Conservation (phyloP, 1,140 invertebrate genomes). For the Apis cerana region DNA sequence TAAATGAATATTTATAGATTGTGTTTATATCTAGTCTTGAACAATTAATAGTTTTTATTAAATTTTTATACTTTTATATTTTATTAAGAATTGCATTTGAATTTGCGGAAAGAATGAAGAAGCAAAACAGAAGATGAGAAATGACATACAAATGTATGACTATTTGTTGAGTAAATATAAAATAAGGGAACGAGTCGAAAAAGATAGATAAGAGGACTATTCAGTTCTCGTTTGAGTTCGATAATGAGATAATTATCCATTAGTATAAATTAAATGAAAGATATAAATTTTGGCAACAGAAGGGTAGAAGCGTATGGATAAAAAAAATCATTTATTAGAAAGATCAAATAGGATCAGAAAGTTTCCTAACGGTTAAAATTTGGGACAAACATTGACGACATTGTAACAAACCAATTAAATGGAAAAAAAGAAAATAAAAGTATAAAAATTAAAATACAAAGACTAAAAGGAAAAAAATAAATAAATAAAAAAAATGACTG, state of each 20-base stretch:
- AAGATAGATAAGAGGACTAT: constrained; percentile 40
- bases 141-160: not conserved
- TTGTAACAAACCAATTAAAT: not conserved
- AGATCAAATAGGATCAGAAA: not conserved
- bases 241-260: constrained; percentile 17
- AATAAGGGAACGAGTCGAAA: not conserved
- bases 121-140: constrained; percentile 4
- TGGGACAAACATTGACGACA: not conserved
- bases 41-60: not conserved
- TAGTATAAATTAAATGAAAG: constrained; percentile 49
- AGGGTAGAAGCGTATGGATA: not conserved
- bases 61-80: not conserved
- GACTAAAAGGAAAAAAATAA: not conserved
- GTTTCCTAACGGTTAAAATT: too few species aligned
- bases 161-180: constrained; percentile 44
- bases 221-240: constrained; percentile 4
- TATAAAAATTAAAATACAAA: not conserved
- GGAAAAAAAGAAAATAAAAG: not conserved
- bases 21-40: too few species aligned
- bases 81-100: not conserved
- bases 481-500: constrained; percentile 35
- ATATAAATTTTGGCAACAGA: not conserved
- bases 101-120: not conserved
- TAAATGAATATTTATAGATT: too few species aligned
- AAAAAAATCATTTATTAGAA: not conserved